Conservation (phyloP, 1,140 invertebrate genomes). For the Achatina immaculata region DNA sequence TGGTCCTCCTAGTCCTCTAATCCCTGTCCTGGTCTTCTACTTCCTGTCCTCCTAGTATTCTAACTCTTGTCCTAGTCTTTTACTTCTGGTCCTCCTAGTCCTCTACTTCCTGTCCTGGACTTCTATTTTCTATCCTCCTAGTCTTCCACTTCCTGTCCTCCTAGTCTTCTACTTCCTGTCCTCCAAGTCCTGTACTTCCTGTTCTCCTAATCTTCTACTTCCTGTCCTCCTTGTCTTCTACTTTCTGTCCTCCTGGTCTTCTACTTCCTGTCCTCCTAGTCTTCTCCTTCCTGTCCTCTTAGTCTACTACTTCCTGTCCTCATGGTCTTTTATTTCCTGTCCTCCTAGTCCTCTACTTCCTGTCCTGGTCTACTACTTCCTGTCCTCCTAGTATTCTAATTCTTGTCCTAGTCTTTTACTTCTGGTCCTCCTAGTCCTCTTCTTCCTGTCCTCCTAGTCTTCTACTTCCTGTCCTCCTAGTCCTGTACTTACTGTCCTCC, state of each 20-base stretch:
- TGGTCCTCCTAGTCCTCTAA: too few relatives aligned
- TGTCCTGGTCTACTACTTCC: background rate
- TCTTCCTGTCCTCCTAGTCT: background rate
- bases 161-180: background rate
- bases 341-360: too few relatives aligned
- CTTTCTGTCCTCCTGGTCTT: background rate
- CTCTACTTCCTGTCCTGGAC: background rate
- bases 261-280: background rate
- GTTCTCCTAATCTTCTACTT: background rate
- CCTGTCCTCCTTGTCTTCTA: background rate
- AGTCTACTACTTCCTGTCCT: background rate
- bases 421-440: background rate
- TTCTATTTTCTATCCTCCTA: background rate
- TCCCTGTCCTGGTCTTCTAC: background rate
- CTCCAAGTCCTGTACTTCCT: too few relatives aligned
- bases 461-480: background rate
- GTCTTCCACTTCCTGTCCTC: background rate
- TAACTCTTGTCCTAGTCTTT: background rate
- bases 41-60: background rate
- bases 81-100: background rate
- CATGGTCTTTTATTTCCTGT: background rate
- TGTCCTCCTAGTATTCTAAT: too few relatives aligned
- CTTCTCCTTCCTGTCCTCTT: slow-evolving; percentile 1
- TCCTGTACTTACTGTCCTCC: background rate
- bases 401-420: background rate